phyloP scores from a whole-genome alignment of 1,140 invertebrate genomes.

The Helicorthomorpha holstii region DNA sequence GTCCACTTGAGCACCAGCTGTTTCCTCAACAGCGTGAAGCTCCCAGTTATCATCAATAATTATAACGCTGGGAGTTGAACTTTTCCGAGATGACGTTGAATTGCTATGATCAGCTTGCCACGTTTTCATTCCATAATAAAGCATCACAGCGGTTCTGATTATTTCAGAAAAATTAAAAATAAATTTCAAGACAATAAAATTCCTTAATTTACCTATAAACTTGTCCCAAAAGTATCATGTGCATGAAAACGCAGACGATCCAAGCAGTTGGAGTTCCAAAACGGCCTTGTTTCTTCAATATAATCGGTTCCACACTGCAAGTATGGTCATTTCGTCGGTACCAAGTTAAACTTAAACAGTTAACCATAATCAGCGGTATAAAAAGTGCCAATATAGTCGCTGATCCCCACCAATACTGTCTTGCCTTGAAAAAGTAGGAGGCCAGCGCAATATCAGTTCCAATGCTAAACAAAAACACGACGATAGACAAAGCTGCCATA shows the following conservation, averaged over 20 bases:
- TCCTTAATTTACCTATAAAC: slow-evolving; percentile 13
- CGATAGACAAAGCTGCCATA: background rate
- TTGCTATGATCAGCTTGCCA: slow-evolving; percentile 7
- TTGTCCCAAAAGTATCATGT: slow-evolving; percentile 15
- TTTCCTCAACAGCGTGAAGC: too few relatives aligned
- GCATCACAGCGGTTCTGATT: slow-evolving; percentile 5
- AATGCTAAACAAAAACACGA: background rate
- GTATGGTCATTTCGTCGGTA: slow-evolving; percentile 12
- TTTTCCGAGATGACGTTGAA: too few relatives aligned
- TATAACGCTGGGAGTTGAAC: too few relatives aligned
- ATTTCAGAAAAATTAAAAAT: background rate
- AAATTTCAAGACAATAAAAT: background rate
- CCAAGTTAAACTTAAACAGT: slow-evolving; percentile 16
- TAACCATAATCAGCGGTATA: slow-evolving; percentile 12
- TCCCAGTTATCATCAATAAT: too few relatives aligned
- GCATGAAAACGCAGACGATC: slow-evolving; percentile 13
- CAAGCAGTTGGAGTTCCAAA: slow-evolving; percentile 8
- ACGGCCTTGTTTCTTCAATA: background rate
- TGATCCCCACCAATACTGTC: background rate
- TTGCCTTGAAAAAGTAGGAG: background rate
- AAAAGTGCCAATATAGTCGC: slow-evolving; percentile 14
- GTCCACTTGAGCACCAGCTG: background rate
- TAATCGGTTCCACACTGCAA: background rate
- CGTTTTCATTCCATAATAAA: slow-evolving; percentile 3
- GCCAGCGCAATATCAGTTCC: background rate